phyloP scores from a whole-genome alignment of 2,888 invertebrate genomes.

The Gari tellinella region DNA sequence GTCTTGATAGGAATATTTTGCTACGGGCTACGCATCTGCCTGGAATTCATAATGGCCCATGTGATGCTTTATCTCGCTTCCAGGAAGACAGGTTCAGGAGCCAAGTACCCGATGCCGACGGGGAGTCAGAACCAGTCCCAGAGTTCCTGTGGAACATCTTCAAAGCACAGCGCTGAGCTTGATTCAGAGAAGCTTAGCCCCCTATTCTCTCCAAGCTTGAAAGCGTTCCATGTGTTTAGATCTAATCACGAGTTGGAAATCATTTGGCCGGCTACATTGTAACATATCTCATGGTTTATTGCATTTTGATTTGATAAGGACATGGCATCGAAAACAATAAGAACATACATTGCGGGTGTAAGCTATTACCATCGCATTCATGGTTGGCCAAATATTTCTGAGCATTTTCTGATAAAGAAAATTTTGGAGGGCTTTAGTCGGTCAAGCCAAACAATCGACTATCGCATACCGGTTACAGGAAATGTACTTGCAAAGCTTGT shows the following conservation, averaged over 20 bases:
- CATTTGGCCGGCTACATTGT: background rate
- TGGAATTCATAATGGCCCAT: background rate
- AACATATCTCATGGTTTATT: no score
- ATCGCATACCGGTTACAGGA: no score
- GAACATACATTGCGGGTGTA: no score
- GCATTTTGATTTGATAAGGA: no score
- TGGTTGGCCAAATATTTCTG: no score
- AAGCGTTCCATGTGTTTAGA: background rate
- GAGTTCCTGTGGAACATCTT: slow-evolving; percentile 4
- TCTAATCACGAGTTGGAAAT: background rate
- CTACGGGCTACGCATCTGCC: background rate
- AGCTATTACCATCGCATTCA: no score
- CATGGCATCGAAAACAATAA: no score
- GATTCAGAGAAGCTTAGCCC: background rate
- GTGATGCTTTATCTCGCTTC: slow-evolving; percentile 9
- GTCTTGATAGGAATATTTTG: background rate
- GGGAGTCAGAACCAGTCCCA: background rate
- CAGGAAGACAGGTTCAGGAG: background rate
- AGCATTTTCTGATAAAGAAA: no score
- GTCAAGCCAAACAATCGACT: no score
- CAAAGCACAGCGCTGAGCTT: background rate
- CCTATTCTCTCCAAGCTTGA: background rate
- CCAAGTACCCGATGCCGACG: background rate
- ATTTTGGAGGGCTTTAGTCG: no score
- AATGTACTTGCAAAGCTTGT: no score